Evolutionary conservation across 2,113 vertebrate species (phyloP), one percentile per base, ranked within the genome.

Genomic region (Esox niger): DNA sequence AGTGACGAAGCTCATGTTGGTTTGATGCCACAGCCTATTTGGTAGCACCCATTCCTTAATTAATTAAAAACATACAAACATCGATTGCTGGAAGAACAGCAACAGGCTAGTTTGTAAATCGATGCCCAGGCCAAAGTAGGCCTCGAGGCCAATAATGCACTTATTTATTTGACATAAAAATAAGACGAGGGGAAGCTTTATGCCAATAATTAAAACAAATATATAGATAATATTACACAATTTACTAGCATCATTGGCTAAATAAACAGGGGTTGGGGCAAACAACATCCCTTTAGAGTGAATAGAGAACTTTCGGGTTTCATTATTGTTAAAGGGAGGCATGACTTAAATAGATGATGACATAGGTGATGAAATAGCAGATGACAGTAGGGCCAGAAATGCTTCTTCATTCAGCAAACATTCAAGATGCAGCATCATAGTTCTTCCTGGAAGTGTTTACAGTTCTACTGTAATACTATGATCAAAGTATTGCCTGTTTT

Each of bases 81-180:
- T 25, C 26, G 21, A n/a, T 64, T 11, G 21, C 13, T 27, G 46
- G 43, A 21, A 4, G 6, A 32, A 77, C 68, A 76, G 71, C 73
- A 79, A 78, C 73, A 47, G 74, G 61, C 73, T 66, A n/a, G 76
- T 59, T 62, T 54, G 21, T 62, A 63, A 58, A 67, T 3, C 25
- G 67, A 69, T 69, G 67, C 78, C 74, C 80, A 76, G 79, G 82
- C 80, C 80, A 55, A 79, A 67, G 26, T 25, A 89, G 88, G 88
- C 87, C 86, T 87, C 80, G 71, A 2, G 80, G 87, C 82, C 82
- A 71, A 90, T 89, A 92, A 91, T 84, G 91, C 90, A 92, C 91
- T 92, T 91, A 77, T 79, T 73, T 62, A 46, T 79, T 75, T 64
- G 78, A 89, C 82, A 77, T 31, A 60, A 69, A n/a, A 67, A 76